Conservation (phyloP, 2,888 invertebrate genomes). For the Listrodromus nycthemerus region DNA sequence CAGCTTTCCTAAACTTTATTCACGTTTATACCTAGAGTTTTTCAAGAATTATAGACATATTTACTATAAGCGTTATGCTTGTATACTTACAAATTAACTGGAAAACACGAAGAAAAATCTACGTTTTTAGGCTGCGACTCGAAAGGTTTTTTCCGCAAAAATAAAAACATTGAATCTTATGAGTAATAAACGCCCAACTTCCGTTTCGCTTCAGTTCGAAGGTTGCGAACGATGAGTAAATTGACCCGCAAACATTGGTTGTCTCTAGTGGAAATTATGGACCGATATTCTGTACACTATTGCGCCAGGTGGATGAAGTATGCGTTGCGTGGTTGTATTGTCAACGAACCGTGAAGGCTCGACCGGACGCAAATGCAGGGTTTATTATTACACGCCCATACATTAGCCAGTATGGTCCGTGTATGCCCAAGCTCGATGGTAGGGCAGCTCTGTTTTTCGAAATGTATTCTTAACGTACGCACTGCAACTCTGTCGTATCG, state of each 20-base stretch:
- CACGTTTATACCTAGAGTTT: too few species aligned
- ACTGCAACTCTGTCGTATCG: not conserved
- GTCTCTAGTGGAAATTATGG: slow-evolving; percentile 22
- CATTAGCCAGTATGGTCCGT: not conserved
- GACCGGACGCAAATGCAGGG: slow-evolving; percentile 7
- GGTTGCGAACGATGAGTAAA: not conserved
- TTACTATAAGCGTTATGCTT: too few species aligned
- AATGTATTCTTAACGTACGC: slow-evolving; percentile 14
- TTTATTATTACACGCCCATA: slow-evolving; percentile 13
- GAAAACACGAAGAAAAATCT: not conserved
- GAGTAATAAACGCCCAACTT: slow-evolving; percentile 1
- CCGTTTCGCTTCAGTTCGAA: not conserved
- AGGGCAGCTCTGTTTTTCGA: slow-evolving; percentile 18
- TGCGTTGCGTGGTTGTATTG: not conserved
- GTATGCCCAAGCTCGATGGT: not conserved
- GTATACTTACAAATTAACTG: not conserved
- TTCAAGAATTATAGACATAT: too few species aligned
- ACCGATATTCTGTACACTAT: not conserved
- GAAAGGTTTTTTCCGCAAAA: not conserved
- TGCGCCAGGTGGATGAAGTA: slow-evolving; percentile 8
- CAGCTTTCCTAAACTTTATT: too few species aligned
- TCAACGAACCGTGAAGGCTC: slow-evolving; percentile 13
- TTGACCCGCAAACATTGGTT: not conserved
- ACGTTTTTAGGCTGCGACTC: not conserved
- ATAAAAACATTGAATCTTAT: not conserved